Base-by-base conservation (phyloP, 2,113 vertebrate genomes). In the Aegypius monachus region DNA sequence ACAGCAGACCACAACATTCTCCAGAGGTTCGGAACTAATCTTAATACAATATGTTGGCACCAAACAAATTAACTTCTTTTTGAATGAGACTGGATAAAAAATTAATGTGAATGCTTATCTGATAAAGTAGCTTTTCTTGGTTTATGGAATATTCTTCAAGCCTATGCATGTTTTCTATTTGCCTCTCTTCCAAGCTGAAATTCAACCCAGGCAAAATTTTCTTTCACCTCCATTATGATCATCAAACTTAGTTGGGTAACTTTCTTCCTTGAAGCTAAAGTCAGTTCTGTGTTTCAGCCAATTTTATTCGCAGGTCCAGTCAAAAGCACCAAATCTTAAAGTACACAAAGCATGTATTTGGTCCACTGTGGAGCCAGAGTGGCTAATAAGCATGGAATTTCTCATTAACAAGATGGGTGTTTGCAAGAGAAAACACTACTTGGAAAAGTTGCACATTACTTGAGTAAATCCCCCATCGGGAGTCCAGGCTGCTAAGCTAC, bases 401-500 rank as follows among this genome's bases (percentile, higher is more conserved):
- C 43, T 85, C n/a, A 68, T 43, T 1, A 3, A 4, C 10, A 55
- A 67, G 48, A 26, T 29, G 31, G 13, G 27, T 27, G 8, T 43
- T 91, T 66, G 50, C 11, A 72, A 72, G 67, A 77, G 36, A 74
- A 96, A 95, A 75, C 7, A 3, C 63, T 93, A 10, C 20, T 83
- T 74, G 52, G 68, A 61, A 81, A 96, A 97, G 79, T 14, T 20
- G 55, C 58, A 21, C 11, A 6, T 94, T 96, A 66, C 66, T 58
- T 78, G 67, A 81, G 52, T 84, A 95, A 86, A 87, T 83, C 42
- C 61, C 82, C 47, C 82, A 86, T 74, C 72, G 72, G 86, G 68
- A 87, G 63, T 40, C 42, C 22, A 31, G 86, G 83, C 86, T 98
- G 91, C 86, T 86, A 88, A 82, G 71, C 65, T 95, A 85, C 88